Conservation (phyloP, 2,113 vertebrate species). For the Calyptommatus sinebrachiatus region DNA sequence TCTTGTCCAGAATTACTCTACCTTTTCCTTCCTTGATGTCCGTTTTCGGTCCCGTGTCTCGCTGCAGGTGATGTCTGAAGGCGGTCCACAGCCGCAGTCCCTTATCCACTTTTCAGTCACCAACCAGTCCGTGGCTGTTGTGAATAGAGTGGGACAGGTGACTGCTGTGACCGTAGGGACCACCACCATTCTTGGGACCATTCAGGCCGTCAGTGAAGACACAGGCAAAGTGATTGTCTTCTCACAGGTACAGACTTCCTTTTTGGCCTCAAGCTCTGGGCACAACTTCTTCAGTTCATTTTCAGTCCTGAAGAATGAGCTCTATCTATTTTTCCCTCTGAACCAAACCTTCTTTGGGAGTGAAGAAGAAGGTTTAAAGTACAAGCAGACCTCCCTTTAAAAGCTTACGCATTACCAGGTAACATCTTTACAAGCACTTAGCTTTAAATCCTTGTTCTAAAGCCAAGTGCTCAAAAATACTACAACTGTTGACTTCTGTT, state of each 20-base stretch:
- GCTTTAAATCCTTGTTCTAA: too few species aligned
- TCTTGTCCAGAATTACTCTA: not conserved
- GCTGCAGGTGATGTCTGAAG: constrained; percentile 71
- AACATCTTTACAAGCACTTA: too few species aligned
- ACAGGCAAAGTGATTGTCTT: constrained; percentile 67
- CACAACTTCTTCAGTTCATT: too few species aligned
- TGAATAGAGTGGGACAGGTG: constrained; percentile 66
- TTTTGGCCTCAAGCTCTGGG: not conserved
- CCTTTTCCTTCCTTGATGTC: not conserved
- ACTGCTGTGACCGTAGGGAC: constrained; percentile 59
- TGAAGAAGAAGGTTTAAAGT: too few species aligned
- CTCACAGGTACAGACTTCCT: constrained; percentile 60
- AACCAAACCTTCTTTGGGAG: too few species aligned
- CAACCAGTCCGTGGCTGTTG: constrained; percentile 62
- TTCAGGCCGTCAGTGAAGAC: constrained; percentile 68
- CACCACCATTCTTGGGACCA: constrained; percentile 58
- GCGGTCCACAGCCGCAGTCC: constrained; percentile 71
- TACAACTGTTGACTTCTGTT: too few species aligned
- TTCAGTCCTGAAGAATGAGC: too few species aligned
- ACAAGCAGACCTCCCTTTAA: too few species aligned
- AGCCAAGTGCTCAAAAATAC: too few species aligned
- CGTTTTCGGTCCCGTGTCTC: not conserved
- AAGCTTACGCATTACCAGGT: too few species aligned
- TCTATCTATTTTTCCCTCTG: too few species aligned
- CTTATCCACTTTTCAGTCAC: constrained; percentile 67